These are phyloP conservation scores for Drosophila mettleri DNA, from an alignment of 2,888 invertebrate genomes.

Conservation along the genomic window DNA sequence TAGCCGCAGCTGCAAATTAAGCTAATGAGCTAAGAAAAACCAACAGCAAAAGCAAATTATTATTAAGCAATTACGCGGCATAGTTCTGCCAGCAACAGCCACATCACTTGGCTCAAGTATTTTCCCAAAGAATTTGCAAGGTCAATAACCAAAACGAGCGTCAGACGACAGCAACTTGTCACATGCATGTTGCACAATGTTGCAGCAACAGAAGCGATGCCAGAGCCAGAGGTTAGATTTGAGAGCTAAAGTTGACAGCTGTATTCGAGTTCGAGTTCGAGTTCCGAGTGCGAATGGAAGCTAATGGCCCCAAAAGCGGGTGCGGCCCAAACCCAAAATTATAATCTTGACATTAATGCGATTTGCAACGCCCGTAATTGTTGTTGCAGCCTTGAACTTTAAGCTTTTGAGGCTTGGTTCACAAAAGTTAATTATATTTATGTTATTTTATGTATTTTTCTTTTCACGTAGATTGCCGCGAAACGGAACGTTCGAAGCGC, in stretches of 20 bases:
- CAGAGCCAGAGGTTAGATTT: conserved; percentile 23
- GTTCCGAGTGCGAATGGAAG: conserved; percentile 8
- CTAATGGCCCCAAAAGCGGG: conserved; percentile 36
- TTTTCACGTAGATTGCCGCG: conserved; percentile 85
- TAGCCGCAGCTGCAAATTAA: conserved; percentile 49
- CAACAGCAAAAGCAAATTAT: conserved; percentile 17
- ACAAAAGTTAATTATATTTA: conserved; percentile 14
- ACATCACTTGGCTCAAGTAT: conserved; percentile 16
- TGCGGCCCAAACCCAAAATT: conserved; percentile 40
- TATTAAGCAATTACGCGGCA: conserved; percentile 61
- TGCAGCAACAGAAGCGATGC: conserved; percentile 24
- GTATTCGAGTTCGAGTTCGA: neutral
- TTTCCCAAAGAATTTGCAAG: conserved; percentile 70
- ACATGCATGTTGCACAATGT: conserved; percentile 38
- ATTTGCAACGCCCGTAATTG: conserved; percentile 31
- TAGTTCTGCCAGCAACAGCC: conserved; percentile 29
- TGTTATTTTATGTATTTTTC: conserved; percentile 10
- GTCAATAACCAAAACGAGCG: conserved; percentile 57
- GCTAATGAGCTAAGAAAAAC: conserved; percentile 49
- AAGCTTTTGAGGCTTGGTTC: conserved; percentile 32
- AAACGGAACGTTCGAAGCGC: conserved; percentile 86
- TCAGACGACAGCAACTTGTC: conserved; percentile 49
- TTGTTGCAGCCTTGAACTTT: conserved; percentile 50
- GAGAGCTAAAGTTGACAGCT: conserved; percentile 16
- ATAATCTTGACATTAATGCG: conserved; percentile 79